phyloP scores from a whole-genome alignment of 2,797 vertebrate genomes.

The Poecilia gillii region DNA sequence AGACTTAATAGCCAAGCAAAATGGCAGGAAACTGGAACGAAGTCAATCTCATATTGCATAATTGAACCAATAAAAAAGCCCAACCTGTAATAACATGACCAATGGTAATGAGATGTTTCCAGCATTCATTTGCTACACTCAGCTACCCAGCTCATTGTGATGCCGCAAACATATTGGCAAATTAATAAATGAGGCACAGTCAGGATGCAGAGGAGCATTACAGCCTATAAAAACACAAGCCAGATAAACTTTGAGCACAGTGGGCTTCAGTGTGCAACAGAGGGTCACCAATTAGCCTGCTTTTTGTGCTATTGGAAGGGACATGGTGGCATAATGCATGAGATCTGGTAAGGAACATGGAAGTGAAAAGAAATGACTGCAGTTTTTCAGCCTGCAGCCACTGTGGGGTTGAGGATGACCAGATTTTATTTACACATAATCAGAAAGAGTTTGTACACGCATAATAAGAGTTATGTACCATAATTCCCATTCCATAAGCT shows the following conservation, averaged over 20 bases:
- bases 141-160: conserved; percentile 43
- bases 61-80: conserved; percentile 20
- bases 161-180: conserved; percentile 44
- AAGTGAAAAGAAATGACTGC: conserved; percentile 33
- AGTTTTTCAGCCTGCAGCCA: conserved; percentile 21
- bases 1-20: background rate
- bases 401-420: conserved; percentile 41
- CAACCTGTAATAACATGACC: conserved; percentile 32
- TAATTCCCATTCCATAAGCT: too few species aligned
- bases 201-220: conserved; percentile 30
- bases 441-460: background rate
- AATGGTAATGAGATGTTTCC: conserved; percentile 33
- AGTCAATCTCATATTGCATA: background rate
- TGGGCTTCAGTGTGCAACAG: conserved; percentile 34
- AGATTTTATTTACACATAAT: conserved; percentile 31
- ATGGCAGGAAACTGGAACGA: background rate
- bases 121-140: conserved; percentile 38
- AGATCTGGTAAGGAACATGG: conserved; percentile 27
- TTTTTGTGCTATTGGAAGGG: conserved; percentile 24
- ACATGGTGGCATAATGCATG: conserved; percentile 22
- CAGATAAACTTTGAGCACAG: conserved; percentile 28
- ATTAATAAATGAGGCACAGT: conserved; percentile 51
- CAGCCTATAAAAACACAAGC: conserved; percentile 43
- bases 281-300: conserved; percentile 53
- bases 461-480: background rate